Conservation (phyloP, 2,888 invertebrate genomes). For the Acanthopleura granulata region DNA sequence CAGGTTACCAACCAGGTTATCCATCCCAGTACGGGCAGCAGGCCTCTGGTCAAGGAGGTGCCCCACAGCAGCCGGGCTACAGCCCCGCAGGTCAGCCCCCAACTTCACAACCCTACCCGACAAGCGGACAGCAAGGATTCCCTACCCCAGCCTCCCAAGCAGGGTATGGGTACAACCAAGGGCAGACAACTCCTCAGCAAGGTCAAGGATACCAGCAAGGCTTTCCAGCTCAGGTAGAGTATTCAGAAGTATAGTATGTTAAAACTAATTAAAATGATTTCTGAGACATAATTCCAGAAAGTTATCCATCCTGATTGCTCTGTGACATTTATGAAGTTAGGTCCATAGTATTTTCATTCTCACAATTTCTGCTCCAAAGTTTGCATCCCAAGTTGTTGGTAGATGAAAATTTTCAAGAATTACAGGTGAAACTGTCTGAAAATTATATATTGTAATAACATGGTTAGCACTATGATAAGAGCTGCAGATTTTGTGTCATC, state of each 20-base stretch:
- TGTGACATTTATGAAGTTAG: no score
- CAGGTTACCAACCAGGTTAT: neutral
- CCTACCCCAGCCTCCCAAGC: neutral
- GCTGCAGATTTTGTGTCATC: no score
- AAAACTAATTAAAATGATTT: no score
- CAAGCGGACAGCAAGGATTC: neutral
- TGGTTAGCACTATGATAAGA: no score
- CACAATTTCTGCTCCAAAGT: no score
- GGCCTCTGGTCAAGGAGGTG: neutral
- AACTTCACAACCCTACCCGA: neutral
- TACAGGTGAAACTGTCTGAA: no score
- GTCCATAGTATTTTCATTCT: no score
- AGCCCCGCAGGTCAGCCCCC: neutral
- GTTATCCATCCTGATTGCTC: no score
- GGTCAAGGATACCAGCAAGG: neutral
- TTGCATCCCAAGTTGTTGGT: no score
- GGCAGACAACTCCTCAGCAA: neutral
- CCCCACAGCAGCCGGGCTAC: neutral
- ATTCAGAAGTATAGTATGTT: neutral
- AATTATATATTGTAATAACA: no score
- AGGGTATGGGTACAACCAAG: conserved; percentile 3
- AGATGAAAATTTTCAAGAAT: no score
- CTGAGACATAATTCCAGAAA: no score
- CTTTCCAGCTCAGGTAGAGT: neutral
- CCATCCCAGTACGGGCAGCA: neutral